These are phyloP conservation scores for Nilaparvata lugens DNA, from an alignment of 1,140 invertebrate genomes.

Conservation along the genomic window DNA sequence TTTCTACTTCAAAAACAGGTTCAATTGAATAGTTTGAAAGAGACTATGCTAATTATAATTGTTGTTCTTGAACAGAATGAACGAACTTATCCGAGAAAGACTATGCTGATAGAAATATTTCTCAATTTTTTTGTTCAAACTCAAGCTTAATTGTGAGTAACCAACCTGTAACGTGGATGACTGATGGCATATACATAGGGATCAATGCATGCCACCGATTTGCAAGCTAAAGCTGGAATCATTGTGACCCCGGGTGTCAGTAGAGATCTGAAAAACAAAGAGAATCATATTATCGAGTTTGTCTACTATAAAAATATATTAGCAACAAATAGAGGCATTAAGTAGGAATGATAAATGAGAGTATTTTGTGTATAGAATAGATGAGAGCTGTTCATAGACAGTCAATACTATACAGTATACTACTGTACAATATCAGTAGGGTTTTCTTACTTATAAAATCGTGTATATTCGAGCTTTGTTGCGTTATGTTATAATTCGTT, in stretches of 20 bases:
- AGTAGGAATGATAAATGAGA: not conserved
- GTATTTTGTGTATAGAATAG: no score
- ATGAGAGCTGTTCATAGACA: no score
- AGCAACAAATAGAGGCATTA: not conserved
- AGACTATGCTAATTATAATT: not conserved
- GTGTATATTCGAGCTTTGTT: no score
- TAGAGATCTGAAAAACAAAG: slow-evolving; percentile 36
- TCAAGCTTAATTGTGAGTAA: not conserved
- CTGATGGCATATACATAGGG: slow-evolving; percentile 71
- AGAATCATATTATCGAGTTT: not conserved
- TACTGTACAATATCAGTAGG: no score
- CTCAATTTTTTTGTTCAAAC: not conserved
- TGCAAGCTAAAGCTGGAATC: slow-evolving; percentile 60
- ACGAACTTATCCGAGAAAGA: not conserved
- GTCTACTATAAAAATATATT: not conserved
- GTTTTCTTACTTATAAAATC: no score
- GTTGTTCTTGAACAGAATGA: not conserved
- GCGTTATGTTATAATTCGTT: no score
- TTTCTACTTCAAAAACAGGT: not conserved
- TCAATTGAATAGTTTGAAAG: not conserved
- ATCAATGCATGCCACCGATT: slow-evolving; percentile 64
- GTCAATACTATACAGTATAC: no score
- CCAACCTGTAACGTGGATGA: slow-evolving; percentile 59
- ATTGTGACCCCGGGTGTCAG: slow-evolving; percentile 60
- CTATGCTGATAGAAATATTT: not conserved